Evolutionary conservation across 2,888 invertebrate species (phyloP).

Genomic region (Timandra comae): DNA sequence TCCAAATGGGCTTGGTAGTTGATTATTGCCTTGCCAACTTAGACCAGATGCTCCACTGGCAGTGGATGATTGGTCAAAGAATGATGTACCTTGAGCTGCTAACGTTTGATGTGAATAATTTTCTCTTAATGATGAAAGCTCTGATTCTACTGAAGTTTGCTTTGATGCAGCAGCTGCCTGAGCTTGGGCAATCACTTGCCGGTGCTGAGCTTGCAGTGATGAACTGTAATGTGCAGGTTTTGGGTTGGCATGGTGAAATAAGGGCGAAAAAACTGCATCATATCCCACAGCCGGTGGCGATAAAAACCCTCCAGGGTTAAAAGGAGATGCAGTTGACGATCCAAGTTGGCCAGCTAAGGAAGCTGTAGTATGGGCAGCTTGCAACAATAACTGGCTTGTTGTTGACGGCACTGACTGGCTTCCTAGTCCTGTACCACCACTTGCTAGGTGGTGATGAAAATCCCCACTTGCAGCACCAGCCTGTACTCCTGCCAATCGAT

Average conservation of each 20-base stretch:
- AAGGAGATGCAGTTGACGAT: slow-evolving; percentile 78
- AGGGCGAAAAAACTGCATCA: slow-evolving; percentile 88
- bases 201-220: slow-evolving; percentile 80
- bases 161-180: slow-evolving; percentile 75
- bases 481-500: slow-evolving; percentile 85
- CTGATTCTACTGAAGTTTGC: slow-evolving; percentile 75
- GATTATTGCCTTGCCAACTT: slow-evolving; percentile 85
- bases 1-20: slow-evolving; percentile 84
- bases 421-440: slow-evolving; percentile 72
- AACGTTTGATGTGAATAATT: slow-evolving; percentile 78
- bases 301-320: slow-evolving; percentile 83
- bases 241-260: slow-evolving; percentile 87
- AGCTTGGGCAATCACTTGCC: slow-evolving; percentile 79
- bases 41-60: slow-evolving; percentile 69
- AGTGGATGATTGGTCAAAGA: slow-evolving; percentile 81
- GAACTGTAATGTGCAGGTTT: slow-evolving; percentile 85
- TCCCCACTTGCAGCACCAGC: slow-evolving; percentile 81
- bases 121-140: slow-evolving; percentile 75
- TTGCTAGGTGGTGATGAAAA: slow-evolving; percentile 81
- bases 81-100: slow-evolving; percentile 77
- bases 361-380: slow-evolving; percentile 79
- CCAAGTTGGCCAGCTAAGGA: slow-evolving; percentile 79
- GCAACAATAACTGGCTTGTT: slow-evolving; percentile 81
- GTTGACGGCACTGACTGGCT: slow-evolving; percentile 78
- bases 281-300: slow-evolving; percentile 86